Evolutionary conservation across 1,140 invertebrate species (phyloP).

Genomic region (Diorhabda carinulata): DNA sequence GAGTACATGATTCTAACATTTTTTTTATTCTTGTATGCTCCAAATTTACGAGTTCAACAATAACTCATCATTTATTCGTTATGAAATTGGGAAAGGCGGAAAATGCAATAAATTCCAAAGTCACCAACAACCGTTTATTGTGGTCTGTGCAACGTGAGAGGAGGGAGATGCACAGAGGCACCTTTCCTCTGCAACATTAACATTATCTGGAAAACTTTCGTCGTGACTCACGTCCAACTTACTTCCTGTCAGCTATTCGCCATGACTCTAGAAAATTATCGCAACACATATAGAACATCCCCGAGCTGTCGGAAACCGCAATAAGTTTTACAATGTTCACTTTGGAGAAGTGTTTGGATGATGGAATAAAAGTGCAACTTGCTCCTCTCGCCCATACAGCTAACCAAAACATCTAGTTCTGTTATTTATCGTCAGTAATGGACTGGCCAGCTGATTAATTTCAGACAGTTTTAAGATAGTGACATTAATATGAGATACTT

Average conservation of each 20-base stretch:
- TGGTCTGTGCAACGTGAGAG: background rate
- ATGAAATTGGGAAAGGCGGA: background rate
- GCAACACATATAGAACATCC: conserved; percentile 10
- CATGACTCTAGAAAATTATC: conserved; percentile 7
- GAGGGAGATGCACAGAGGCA: background rate
- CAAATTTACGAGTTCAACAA: too few species aligned
- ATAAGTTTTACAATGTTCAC: conserved; percentile 13
- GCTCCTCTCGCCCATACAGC: too few species aligned
- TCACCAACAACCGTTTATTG: background rate
- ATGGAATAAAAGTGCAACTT: background rate
- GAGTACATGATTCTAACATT: too few species aligned
- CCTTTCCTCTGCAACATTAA: background rate
- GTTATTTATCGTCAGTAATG: too few species aligned
- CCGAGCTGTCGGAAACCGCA: conserved; percentile 10
- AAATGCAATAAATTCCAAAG: background rate
- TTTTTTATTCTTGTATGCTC: too few species aligned
- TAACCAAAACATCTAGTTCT: too few species aligned
- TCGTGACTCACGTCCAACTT: conserved; percentile 7
- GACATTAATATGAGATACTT: too few species aligned
- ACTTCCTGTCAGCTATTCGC: conserved; percentile 6
- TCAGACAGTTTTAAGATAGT: too few species aligned
- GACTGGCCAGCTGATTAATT: too few species aligned
- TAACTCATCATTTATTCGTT: background rate
- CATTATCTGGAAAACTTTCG: conserved; percentile 1
- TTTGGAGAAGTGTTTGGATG: background rate